Base-by-base conservation (phyloP, 2,888 invertebrate species). In the Portevinia maculata region DNA sequence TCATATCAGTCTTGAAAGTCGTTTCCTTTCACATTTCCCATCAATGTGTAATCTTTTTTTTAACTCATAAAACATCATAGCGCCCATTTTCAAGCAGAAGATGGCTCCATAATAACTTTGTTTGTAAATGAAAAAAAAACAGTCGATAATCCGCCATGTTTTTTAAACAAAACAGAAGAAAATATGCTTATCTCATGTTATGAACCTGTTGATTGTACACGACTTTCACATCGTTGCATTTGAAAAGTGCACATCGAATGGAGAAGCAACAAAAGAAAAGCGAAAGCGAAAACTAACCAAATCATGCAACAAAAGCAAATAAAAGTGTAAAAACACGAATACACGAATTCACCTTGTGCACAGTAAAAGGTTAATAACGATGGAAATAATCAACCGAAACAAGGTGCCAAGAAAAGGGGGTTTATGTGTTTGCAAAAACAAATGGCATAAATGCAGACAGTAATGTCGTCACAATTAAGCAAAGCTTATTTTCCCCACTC, bases 321-420 rank as follows among this genome's bases (percentile, higher is more conserved):
- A 24, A 3, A 73, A 60, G 67, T 73, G 60, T 60, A 79, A 59
- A 65, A 53, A 59, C 50, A 50, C 71, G 64, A 55, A 75, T 59
- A 73, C 79, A 74, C 73, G 73, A 79, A 79, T 60, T 79, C 73
- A 79, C 73, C 79, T 79, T 79, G 79, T 79, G 73, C 67, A 67
- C 73, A 67, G 67, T 69, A 73, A 79, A 79, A 79, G 79, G 73
- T 79, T 79, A 73, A 69, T 79, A 73, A 55, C 55, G 79, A 60
- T 67, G 32, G 48, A 67, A 79, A 73, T 34, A 62, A 60, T 52
- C 73, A 60, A 70, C 13, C 48, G 39, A 67, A 69, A 73, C 57
- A 34, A 34, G 60, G 41, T 73, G 79, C 53, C 73, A 79, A 73
- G 79, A 65, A 60, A 41, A 73, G 41, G 48, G 17, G n/a, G 34